Conservation (phyloP, 2,797 vertebrate species). For the Bufotes viridis region DNA sequence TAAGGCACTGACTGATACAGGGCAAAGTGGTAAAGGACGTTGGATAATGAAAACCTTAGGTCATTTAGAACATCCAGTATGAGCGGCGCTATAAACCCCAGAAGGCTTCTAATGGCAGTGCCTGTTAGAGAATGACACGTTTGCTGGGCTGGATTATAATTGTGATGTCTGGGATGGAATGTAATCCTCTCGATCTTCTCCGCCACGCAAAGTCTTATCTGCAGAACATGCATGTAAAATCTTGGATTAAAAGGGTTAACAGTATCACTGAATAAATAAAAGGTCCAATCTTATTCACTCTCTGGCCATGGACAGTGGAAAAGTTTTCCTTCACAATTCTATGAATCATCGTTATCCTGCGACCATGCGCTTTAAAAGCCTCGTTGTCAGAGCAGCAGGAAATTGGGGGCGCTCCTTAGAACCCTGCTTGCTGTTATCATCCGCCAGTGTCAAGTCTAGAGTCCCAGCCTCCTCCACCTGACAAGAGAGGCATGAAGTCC, state of each 20-base stretch:
- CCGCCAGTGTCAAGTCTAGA: conserved; percentile 20
- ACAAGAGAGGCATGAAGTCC: conserved; percentile 23
- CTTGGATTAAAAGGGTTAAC: background rate
- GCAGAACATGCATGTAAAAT: background rate
- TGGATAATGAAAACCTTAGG: background rate
- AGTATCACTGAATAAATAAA: conserved; percentile 3
- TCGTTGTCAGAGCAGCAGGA: background rate
- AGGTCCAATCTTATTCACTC: background rate
- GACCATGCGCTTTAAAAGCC: background rate
- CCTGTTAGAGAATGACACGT: background rate
- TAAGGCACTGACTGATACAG: conserved; percentile 33
- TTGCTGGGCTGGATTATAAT: background rate
- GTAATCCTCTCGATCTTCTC: background rate
- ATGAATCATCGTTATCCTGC: background rate
- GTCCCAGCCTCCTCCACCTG: conserved; percentile 22
- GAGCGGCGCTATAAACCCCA: background rate
- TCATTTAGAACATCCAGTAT: too few species aligned
- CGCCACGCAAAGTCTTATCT: background rate
- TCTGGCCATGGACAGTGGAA: background rate
- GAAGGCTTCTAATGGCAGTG: background rate
- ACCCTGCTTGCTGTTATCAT: background rate
- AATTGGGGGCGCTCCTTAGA: background rate
- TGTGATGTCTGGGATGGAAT: background rate
- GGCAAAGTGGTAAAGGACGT: background rate
- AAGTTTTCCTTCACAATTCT: background rate